Conservation (phyloP, 1,140 invertebrate genomes). For the Drosophila arawakana region DNA sequence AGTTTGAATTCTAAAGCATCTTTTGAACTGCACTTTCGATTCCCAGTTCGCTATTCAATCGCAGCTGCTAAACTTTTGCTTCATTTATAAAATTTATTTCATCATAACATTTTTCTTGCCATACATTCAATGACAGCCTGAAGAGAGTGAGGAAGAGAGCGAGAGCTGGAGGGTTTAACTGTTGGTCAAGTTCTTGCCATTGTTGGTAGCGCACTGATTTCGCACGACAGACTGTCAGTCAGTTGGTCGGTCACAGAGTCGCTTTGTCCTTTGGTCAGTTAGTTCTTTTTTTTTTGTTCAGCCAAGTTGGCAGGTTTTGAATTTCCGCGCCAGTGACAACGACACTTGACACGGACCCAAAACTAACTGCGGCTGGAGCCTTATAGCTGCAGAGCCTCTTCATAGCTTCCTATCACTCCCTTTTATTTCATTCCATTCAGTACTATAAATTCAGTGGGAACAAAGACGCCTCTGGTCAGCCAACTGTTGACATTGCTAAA, state of each 20-base stretch:
- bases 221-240: constrained; percentile 40
- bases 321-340: constrained; percentile 63
- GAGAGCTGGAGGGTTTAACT: no score
- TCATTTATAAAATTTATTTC: constrained; percentile 74
- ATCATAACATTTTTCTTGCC: constrained; percentile 74
- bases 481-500: constrained; percentile 83
- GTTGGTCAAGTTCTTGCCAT: constrained; percentile 43
- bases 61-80: constrained; percentile 37
- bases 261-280: constrained; percentile 6
- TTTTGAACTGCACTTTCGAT: not conserved
- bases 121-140: constrained; percentile 15
- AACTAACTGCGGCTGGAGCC: constrained; percentile 50
- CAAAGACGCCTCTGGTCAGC: constrained; percentile 74
- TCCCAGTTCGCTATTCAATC: not conserved
- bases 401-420: constrained; percentile 30
- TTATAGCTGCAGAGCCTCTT: constrained; percentile 13
- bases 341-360: constrained; percentile 77
- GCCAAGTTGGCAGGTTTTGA: constrained; percentile 52
- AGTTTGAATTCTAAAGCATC: not conserved
- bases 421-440: constrained; percentile 38
- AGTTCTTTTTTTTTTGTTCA: constrained; percentile 4
- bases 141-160: not conserved
- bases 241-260: not conserved
- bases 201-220: constrained; percentile 61
- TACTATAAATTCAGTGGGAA: constrained; percentile 54